Evolutionary conservation across 1,140 invertebrate species (phyloP).

Genomic region (Drosophila trapezifrons): DNA sequence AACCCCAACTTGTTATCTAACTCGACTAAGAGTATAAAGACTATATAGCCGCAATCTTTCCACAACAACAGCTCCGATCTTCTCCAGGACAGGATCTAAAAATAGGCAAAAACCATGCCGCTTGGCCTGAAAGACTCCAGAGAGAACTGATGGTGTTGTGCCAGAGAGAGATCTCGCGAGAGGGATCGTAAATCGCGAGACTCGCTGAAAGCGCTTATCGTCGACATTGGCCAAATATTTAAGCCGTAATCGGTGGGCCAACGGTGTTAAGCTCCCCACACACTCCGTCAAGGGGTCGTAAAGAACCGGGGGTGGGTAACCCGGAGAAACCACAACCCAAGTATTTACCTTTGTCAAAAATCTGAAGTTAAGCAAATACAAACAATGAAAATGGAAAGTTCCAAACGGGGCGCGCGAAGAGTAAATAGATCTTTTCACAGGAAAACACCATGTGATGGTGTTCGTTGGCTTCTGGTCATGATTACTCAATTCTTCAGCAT

Average conservation of each 20-base stretch:
- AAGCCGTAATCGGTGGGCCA: constrained; percentile 7
- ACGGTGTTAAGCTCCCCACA: constrained; percentile 36
- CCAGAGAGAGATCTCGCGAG: background rate
- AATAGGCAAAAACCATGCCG: background rate
- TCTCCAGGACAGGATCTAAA: constrained; percentile 4
- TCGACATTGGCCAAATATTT: constrained; percentile 47
- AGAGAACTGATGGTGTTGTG: background rate
- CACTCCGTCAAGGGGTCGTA: constrained; percentile 24
- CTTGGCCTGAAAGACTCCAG: background rate
- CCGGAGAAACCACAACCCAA: too few relatives aligned
- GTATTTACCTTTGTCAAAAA: constrained; percentile 22
- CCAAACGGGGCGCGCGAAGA: constrained; percentile 14
- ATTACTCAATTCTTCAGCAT: background rate
- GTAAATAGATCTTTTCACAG: constrained; percentile 25
- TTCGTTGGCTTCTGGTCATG: constrained; percentile 1
- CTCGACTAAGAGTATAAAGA: constrained; percentile 1
- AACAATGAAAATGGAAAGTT: constrained; percentile 53
- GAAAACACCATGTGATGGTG: constrained; percentile 23
- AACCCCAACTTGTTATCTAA: constrained; percentile 13
- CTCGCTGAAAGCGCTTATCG: constrained; percentile 23
- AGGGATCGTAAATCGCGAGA: constrained; percentile 18
- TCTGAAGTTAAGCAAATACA: constrained; percentile 11
- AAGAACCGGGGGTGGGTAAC: constrained; percentile 4
- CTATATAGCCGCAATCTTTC: constrained; percentile 2
- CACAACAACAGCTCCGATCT: background rate